phyloP scores from a whole-genome alignment of 2,888 invertebrate species.

The Sminthurides aquaticus region DNA sequence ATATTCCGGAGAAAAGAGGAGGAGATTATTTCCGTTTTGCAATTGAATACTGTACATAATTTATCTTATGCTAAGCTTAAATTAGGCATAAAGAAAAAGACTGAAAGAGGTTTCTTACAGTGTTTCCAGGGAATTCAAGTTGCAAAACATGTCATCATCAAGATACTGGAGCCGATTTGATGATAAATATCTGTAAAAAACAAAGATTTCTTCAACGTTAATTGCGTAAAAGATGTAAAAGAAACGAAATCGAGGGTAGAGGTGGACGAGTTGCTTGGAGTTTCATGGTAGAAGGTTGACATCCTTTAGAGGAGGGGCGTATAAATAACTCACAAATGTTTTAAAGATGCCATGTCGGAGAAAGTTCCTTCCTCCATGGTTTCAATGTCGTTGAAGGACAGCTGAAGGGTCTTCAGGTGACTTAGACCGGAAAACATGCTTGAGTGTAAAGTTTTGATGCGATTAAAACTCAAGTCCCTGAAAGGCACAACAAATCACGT shows the following conservation, averaged over 20 bases:
- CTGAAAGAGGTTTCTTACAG: conserved; percentile 49
- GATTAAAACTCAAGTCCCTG: conserved; percentile 38
- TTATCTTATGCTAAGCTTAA: not conserved
- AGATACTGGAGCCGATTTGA: conserved; percentile 50
- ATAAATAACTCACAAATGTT: conserved; percentile 49
- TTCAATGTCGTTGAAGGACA: conserved; percentile 50
- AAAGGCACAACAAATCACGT: no score
- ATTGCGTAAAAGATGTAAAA: no score
- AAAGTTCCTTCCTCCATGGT: conserved; percentile 47
- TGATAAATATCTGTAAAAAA: conserved; percentile 51
- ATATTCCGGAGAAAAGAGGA: no score
- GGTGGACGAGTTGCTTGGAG: no score
- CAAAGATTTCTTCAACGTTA: not conserved
- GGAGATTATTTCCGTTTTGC: conserved; percentile 21
- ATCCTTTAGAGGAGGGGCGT: not conserved
- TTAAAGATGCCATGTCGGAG: conserved; percentile 47
- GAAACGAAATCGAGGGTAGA: no score
- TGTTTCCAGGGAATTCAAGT: conserved; percentile 48
- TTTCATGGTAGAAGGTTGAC: no score
- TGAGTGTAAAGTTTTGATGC: conserved; percentile 22
- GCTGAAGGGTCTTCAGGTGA: conserved; percentile 49
- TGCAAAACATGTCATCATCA: conserved; percentile 49
- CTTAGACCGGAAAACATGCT: conserved; percentile 47
- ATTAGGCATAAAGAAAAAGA: no score
- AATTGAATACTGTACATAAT: not conserved